Percentiles rank a stretch among this genome's conserved stretches.
Conservation (phyloP, 2,888 invertebrate genomes). For the Drosophila algonquin region DNA sequence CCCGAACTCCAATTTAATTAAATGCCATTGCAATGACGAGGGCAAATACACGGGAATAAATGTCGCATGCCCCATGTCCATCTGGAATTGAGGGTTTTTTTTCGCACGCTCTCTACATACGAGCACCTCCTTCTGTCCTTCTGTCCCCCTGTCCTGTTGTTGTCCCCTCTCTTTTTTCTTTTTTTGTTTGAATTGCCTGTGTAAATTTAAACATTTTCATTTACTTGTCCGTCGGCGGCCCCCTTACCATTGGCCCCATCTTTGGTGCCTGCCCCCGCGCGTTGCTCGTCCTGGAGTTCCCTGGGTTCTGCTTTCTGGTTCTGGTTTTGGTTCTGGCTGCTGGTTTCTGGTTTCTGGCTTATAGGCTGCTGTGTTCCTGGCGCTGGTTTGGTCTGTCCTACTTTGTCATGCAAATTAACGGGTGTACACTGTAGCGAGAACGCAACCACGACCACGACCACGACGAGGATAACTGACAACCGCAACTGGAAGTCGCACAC, state of each 20-base stretch:
- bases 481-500: constrained; percentile 58
- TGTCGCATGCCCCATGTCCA: constrained; percentile 24
- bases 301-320: neutral
- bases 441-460: constrained; percentile 29
- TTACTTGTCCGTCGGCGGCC: constrained; percentile 33
- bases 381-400: constrained; percentile 44
- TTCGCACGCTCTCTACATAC: constrained; percentile 13
- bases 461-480: constrained; percentile 29
- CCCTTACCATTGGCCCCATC: constrained; percentile 12
- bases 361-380: constrained; percentile 7
- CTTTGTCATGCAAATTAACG: constrained; percentile 78
- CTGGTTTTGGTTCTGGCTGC: too few species aligned
- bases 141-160: too few species aligned
- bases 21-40: constrained; percentile 28
- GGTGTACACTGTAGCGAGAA: constrained; percentile 56
- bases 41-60: constrained; percentile 15
- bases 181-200: constrained; percentile 21
- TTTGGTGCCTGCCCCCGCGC: neutral
- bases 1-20: constrained; percentile 35
- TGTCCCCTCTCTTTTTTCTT: neutral
- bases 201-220: constrained; percentile 54
- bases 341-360: neutral
- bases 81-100: constrained; percentile 24
- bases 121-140: neutral
- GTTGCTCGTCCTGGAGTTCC: constrained; percentile 6